These are phyloP conservation scores for Tenthredo mesomela DNA, from an alignment of 2,888 invertebrate species.

Conservation along the genomic window DNA sequence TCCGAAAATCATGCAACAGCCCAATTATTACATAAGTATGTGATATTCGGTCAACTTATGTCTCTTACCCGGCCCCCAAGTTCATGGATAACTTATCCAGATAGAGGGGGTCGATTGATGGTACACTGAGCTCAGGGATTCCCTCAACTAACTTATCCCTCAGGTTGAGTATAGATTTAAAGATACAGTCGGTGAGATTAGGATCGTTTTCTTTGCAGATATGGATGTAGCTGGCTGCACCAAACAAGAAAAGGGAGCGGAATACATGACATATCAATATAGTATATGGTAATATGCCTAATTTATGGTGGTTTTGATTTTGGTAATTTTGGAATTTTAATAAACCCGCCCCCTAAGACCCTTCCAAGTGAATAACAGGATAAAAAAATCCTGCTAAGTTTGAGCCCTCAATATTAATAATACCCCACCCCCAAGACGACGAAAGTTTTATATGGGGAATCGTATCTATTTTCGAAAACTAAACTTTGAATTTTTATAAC, in stretches of 20 bases:
- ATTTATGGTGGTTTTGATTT: no score
- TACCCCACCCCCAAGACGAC: no score
- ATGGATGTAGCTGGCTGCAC: constrained; percentile 14
- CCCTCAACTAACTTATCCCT: neutral
- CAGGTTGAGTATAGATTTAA: neutral
- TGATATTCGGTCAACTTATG: neutral
- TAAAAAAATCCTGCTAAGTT: no score
- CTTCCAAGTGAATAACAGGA: no score
- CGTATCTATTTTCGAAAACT: no score
- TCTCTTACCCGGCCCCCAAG: constrained; percentile 31
- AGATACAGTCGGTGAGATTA: neutral
- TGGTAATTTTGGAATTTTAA: no score
- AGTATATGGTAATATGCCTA: no score
- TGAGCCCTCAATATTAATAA: no score
- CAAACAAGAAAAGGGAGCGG: neutral
- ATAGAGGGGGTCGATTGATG: neutral
- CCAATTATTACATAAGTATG: neutral
- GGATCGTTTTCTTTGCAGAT: constrained; percentile 15
- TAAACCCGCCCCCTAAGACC: no score
- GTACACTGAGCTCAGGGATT: constrained; percentile 26
- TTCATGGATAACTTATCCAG: neutral
- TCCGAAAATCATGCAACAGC: neutral
- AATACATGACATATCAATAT: neutral
- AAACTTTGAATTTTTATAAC: no score
- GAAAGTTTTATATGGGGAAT: no score